Conservation (phyloP, 2,797 vertebrate species). For the Xenopus petersii region DNA sequence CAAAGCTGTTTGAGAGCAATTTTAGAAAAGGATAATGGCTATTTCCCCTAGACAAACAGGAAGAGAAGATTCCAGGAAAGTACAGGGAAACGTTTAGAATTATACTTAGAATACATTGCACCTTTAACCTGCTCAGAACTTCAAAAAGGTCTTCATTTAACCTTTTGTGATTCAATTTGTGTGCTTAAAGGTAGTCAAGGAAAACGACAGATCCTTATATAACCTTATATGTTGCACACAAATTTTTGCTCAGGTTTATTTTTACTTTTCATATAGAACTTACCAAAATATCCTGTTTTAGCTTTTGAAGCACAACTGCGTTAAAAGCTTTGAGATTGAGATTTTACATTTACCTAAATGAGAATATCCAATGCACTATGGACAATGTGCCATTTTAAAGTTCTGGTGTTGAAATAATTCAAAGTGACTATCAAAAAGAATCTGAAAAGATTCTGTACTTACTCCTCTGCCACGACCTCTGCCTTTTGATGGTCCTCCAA, state of each 20-base stretch:
- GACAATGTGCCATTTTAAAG: conserved; percentile 62
- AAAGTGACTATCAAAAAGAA: conserved; percentile 83
- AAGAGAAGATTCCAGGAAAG: too few species aligned
- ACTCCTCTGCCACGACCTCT: conserved; percentile 84
- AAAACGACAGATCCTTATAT: conserved; percentile 72
- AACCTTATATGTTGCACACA: conserved; percentile 73
- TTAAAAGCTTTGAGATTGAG: conserved; percentile 59
- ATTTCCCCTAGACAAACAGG: too few species aligned
- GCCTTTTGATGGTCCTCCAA: conserved; percentile 80
- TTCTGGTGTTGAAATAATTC: conserved; percentile 79
- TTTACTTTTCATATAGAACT: conserved; percentile 70
- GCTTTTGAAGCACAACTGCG: conserved; percentile 62
- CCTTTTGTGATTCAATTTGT: conserved; percentile 65
- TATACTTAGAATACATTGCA: conserved; percentile 69
- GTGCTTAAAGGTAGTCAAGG: conserved; percentile 66
- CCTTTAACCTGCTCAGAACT: conserved; percentile 77
- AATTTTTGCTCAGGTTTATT: conserved; percentile 54
- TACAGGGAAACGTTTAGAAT: too few species aligned
- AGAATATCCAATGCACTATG: conserved; percentile 21
- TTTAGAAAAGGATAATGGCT: too few species aligned
- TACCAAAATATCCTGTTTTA: conserved; percentile 58
- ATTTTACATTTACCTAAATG: conserved; percentile 54
- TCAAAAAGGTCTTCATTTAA: conserved; percentile 63
- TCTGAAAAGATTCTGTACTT: conserved; percentile 81
- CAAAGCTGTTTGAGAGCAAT: too few species aligned